Conservation (phyloP, 2,797 vertebrate genomes). For the Rousettus madagascariensis region DNA sequence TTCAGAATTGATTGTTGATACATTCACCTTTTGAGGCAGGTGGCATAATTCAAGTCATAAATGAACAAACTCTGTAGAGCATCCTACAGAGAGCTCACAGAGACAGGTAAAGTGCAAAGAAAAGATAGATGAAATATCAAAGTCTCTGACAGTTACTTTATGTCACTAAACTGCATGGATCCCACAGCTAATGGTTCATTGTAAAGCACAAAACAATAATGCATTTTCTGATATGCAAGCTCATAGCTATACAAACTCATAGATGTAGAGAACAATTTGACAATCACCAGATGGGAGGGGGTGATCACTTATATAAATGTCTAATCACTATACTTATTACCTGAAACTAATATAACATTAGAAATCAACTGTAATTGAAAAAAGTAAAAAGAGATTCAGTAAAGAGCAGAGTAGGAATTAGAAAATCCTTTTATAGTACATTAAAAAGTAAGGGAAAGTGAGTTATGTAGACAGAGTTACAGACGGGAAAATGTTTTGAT, state of each 20-base stretch:
- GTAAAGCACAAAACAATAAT: constrained; percentile 8
- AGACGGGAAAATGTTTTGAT: not conserved
- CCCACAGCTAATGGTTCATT: not conserved
- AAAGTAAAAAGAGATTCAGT: not conserved
- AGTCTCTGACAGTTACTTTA: not conserved
- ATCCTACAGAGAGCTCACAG: not conserved
- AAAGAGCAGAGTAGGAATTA: not conserved
- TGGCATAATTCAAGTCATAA: not conserved
- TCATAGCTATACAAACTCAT: not conserved
- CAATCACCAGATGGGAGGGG: not conserved
- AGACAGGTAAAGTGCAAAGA: not conserved
- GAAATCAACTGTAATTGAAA: not conserved
- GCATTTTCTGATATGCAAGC: not conserved
- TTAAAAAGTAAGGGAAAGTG: not conserved
- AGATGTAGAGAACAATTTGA: not conserved
- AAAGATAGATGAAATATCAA: not conserved
- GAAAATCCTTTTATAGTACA: not conserved
- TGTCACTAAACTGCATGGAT: not conserved
- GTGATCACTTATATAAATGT: not conserved
- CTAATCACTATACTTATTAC: not conserved
- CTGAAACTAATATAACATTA: not conserved
- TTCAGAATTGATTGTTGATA: not conserved
- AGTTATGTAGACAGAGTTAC: not conserved
- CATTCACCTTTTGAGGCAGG: not conserved
- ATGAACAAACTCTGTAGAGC: not conserved